Percentiles rank a stretch among this genome's conserved stretches.
phyloP scores from a whole-genome alignment of 2,888 invertebrate genomes.

The Peribatodes rhomboidaria region DNA sequence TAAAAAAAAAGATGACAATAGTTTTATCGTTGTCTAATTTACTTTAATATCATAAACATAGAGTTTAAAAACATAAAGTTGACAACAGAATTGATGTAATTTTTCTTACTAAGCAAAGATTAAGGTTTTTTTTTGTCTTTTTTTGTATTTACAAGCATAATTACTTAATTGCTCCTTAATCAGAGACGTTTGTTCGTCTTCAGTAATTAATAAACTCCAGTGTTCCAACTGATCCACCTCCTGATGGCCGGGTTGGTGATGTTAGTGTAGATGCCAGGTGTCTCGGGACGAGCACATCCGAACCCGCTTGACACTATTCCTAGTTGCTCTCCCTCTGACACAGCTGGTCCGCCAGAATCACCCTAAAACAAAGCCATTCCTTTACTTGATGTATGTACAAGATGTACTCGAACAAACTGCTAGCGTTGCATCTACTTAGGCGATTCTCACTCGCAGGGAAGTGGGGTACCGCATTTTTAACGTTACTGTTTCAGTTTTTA shows the following conservation, averaged over 20 bases:
- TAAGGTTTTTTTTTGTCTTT: too few species aligned
- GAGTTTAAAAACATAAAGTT: too few species aligned
- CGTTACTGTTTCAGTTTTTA: too few species aligned
- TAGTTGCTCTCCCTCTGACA: neutral
- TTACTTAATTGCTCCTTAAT: too few species aligned
- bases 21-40: too few species aligned
- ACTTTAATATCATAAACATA: too few species aligned
- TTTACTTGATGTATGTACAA: neutral
- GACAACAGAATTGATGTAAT: too few species aligned
- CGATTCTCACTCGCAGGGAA: too few species aligned
- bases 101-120: neutral
- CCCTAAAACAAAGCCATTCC: slow-evolving; percentile 35
- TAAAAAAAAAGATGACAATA: too few species aligned
- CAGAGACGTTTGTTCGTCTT: neutral
- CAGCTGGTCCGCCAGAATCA: slow-evolving; percentile 27
- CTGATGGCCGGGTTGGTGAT: neutral
- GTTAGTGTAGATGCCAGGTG: slow-evolving; percentile 7
- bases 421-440: too few species aligned
- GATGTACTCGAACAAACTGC: neutral
- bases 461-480: too few species aligned
- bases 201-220: slow-evolving; percentile 40
- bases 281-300: neutral
- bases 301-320: slow-evolving; percentile 7
- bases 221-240: slow-evolving; percentile 29
- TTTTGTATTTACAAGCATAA: too few species aligned